Base-by-base conservation (phyloP, 2,797 vertebrate species). In the Scleropages formosus region DNA sequence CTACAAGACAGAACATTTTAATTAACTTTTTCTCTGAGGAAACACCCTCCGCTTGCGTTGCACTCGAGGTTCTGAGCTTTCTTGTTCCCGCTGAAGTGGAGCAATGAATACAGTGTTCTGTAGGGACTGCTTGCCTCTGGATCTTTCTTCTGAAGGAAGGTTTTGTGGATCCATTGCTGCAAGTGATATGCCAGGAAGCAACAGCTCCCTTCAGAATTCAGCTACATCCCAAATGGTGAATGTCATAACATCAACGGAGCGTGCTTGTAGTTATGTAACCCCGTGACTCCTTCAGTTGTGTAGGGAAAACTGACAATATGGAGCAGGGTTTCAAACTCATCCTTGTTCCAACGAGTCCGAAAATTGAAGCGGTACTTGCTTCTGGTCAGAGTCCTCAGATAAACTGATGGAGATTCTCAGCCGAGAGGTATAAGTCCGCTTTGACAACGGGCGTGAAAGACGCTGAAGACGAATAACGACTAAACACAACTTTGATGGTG, bases 181-280 rank as follows among this genome's bases (percentile, higher is more conserved):
- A 83, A 81, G 66, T 72, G 79, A 82, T 83, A 84, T 51, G 73
- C 77, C 80, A 82, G 81, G 79, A 82, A 81, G 79, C 80, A 72
- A 77, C 61, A 77, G 78, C 72, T 75, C 76, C 69, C 78, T 75
- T 79, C 77, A 78, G 79, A 80, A 78, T 79, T 76, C 65, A 60
- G 69, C 82, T 78, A 80, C 79, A 69, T 75, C 76, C 81, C 79
- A 70, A 74, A 75, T 71, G 75, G 78, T 51, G 26, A 12, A 58
- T 65, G 74, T 70, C 77, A 74, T 53, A 79, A 74, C 75, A 77
- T 75, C 73, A 51, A 66, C 78, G 72, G 76, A 78, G 71, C 78
- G 69, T 49, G 26, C 69, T 72, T 73, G 53, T 71, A 70, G 51
- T 72, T 60, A 46, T 47, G 70, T 59, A 60, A 27, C 63, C 18